These are phyloP conservation scores for Physocephala rufipes DNA, from an alignment of 2,888 invertebrate species.

Conservation along the genomic window DNA sequence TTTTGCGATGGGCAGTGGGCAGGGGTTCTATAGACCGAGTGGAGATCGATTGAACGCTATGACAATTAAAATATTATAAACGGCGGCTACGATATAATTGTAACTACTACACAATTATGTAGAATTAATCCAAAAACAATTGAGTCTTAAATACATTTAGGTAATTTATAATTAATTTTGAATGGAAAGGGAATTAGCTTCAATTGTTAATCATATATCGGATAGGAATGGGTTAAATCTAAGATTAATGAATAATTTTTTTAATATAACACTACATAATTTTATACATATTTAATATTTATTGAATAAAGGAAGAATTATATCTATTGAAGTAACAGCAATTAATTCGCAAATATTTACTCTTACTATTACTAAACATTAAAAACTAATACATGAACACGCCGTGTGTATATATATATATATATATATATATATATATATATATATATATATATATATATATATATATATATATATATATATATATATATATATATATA, in stretches of 20 bases:
- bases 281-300: constrained; percentile 9
- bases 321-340: constrained; percentile 14
- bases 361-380: constrained; percentile 33
- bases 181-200: background rate
- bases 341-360: constrained; percentile 39
- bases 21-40: no score
- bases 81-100: no score
- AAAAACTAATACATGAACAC: constrained; percentile 30
- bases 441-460: constrained; percentile 27
- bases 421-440: constrained; percentile 30
- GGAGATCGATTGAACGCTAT: no score
- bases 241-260: background rate
- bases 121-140: no score
- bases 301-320: constrained; percentile 13
- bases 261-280: background rate
- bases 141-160: no score
- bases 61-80: no score
- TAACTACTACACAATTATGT: no score
- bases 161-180: no score
- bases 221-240: no score
- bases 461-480: no score
- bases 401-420: constrained; percentile 28
- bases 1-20: no score
- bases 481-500: no score
- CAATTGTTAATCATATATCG: background rate